phyloP scores from a whole-genome alignment of 37 sponge, comb jelly and placozoan species.

The Crambe crambe region DNA sequence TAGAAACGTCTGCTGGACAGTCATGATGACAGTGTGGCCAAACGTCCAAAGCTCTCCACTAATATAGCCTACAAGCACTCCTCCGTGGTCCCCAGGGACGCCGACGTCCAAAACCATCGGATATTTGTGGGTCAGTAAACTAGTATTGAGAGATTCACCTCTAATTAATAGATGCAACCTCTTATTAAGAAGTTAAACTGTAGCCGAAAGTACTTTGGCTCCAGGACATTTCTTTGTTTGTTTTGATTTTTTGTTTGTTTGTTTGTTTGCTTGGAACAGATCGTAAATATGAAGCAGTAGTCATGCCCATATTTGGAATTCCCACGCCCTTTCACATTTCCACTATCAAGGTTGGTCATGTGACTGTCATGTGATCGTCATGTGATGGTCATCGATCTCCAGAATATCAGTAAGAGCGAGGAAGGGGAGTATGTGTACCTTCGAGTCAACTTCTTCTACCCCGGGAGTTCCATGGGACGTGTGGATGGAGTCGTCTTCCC shows the following conservation, averaged over 20 bases:
- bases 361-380: neutral
- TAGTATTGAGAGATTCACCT: too few relatives aligned
- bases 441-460: slow-evolving; percentile 92
- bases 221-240: neutral
- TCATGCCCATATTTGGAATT: slow-evolving; percentile 89
- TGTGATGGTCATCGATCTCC: neutral
- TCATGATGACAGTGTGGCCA: slow-evolving; percentile 17
- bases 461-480: slow-evolving; percentile 83
- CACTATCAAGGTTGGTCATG: slow-evolving; percentile 78
- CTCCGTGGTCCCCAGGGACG: slow-evolving; percentile 83
- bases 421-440: slow-evolving; percentile 95
- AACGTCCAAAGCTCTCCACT: slow-evolving; percentile 61
- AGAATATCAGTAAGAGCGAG: slow-evolving; percentile 96
- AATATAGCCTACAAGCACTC: slow-evolving; percentile 88
- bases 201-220: too few relatives aligned
- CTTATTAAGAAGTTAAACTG: too few relatives aligned
- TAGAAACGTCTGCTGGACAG: slow-evolving; percentile 60
- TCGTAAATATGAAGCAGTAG: slow-evolving; percentile 83
- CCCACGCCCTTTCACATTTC: slow-evolving; percentile 95
- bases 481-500: slow-evolving; percentile 78
- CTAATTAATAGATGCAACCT: too few relatives aligned
- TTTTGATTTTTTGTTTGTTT: too few relatives aligned
- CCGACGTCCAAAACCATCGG: slow-evolving; percentile 81
- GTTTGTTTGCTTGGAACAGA: slow-evolving; percentile 24
- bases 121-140: slow-evolving; percentile 84